These are phyloP conservation scores for Eutolmus rufibarbis DNA, from an alignment of 2,888 invertebrate species.

Conservation along the genomic window DNA sequence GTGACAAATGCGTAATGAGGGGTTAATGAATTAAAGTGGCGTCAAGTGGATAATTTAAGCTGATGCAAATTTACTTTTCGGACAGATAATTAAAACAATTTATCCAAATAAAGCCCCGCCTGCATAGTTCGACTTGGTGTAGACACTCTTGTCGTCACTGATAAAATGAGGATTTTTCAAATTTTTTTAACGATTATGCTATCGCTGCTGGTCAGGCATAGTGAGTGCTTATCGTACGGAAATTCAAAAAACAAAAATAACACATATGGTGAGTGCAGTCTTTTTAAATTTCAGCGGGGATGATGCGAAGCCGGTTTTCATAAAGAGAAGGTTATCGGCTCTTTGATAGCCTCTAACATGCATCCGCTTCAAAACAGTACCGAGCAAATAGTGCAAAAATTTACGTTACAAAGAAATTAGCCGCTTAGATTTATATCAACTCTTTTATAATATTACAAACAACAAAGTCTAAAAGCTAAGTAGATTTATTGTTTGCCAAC, in stretches of 20 bases:
- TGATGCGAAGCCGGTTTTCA: background rate
- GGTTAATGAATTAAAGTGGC: slow-evolving; percentile 34
- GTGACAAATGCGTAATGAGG: slow-evolving; percentile 16
- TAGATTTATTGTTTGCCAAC: no score
- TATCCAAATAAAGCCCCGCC: background rate
- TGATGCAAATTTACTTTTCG: slow-evolving; percentile 19
- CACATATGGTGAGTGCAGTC: slow-evolving; percentile 24
- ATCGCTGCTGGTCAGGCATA: slow-evolving; percentile 22
- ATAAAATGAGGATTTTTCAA: slow-evolving; percentile 29
- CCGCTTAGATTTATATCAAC: background rate
- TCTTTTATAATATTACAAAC: background rate
- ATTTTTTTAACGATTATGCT: slow-evolving; percentile 10
- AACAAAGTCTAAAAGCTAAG: no score
- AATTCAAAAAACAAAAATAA: slow-evolving; percentile 19
- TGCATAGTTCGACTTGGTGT: background rate
- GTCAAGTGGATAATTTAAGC: slow-evolving; percentile 29
- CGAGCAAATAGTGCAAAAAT: background rate
- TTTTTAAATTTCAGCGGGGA: background rate
- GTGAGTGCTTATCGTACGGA: background rate
- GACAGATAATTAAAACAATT: slow-evolving; percentile 13
- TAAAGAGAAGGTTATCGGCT: background rate
- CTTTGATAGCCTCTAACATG: background rate
- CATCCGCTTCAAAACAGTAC: background rate
- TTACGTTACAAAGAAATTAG: background rate
- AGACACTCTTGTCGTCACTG: background rate